Base-by-base conservation (phyloP, 2,797 vertebrate species). In the Pseudochirops corinnae region DNA sequence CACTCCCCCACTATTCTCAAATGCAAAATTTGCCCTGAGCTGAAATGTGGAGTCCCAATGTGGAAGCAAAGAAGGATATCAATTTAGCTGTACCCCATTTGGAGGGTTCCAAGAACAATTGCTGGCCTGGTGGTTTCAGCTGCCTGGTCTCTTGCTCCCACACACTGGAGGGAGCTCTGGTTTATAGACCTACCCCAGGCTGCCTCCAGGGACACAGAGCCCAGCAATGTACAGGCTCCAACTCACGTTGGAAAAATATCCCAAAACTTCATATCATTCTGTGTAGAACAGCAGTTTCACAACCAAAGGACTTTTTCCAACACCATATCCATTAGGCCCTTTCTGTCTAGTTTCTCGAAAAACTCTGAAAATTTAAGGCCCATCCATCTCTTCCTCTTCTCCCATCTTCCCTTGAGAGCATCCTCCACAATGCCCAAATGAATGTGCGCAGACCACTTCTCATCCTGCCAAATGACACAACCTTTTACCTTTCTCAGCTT, bases 61-160 rank as follows among this genome's bases (percentile, higher is more conserved):
- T 24, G 93, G 91, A 56, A 98, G 62, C 58, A 53, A 93, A 7
- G 53, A 93, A 91, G 53, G 55, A 93, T 95, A 74, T 50, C 90
- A 92, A 87, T 21, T 90, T 96, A 96, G 95, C 93, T 92, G n/a
- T 95, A 91, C 55, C 97, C 55, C 92, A 96, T 28, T 62, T 13
- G 16, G 21, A 90, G 29, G 0, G 29, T 31, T 93, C 97, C 97
- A 93, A 96, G 95, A 96, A 94, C 93, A 98, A 96, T 92, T 62
- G 24, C 2, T 0, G 13, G 16, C 56, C 55, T 93, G 0, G 39
- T 95, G 94, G 56, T 97, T 96, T 94, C 90, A 24, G 18, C 53
- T 94, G 53, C 92, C 62, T 39, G n/a, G 46, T 56, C 95, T 98
- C 53, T 87, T 24, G 4, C 93, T 82, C 91, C 55, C 53, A 60